Base-by-base conservation (phyloP, 2,888 invertebrate species). In the Agrotis exclamationis region DNA sequence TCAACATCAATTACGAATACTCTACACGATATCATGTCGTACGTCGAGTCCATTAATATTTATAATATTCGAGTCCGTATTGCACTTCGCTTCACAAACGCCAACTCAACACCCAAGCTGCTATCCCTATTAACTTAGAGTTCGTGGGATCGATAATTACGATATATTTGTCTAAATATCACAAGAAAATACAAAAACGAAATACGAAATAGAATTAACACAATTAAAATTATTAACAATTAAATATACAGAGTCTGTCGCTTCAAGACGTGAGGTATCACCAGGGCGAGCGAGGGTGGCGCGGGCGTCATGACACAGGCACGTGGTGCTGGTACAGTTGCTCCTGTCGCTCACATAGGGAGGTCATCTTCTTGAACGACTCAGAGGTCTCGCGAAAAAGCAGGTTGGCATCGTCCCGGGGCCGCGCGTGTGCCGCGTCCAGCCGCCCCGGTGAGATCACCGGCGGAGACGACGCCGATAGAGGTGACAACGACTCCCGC, bases 171-270 rank as follows among this genome's bases (percentile, higher is more conserved):
- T 96, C 96, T 96, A 96, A 94, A 96, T 96, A 96, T 96, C 96
- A 96, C 96, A 96, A 96, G 95, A 93, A 95, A 86, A 95, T 95
- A 96, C 96, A 95, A 95, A 96, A 96, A 95, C 95, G 94, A 95
- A 96, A 95, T 96, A 96, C 91, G 93, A 92, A 92, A 95, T 95
- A 96, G 94, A 93, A 93, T 94, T 95, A 95, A 95, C 94, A 94
- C 94, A 94, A 93, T 95, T 93, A 95, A 95, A 91, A 95, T 93
- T 95, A 96, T 94, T 95, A 96, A 96, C 96, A 95, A 94, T 95
- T 93, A 94, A 93, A 93, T 95, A 93, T 93, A 94, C 91, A 94
- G 85, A 90, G 94, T 94, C 92, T 91, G 89, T 91, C 91, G 87
- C 89, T 87, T 88, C 76, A 87, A 75, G 90, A 86, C 87, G 91